A percentile compares a stretch with the other conserved stretches of the same genome.
Evolutionary conservation across 2,888 invertebrate genomes (phyloP).

Genomic region (Abscondita cerata): DNA sequence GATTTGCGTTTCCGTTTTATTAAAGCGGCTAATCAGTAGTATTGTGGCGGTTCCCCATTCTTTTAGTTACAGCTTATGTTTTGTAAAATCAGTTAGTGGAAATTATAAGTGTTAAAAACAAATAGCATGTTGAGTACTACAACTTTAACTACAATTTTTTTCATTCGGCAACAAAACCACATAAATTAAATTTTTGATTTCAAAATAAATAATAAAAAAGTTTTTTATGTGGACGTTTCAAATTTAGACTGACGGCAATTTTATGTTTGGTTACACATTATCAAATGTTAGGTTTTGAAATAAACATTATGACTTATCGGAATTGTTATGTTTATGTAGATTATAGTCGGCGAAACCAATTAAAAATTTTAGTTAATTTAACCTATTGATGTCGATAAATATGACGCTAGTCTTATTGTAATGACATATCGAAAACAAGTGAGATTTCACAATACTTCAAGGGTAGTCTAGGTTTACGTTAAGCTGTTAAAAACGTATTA

Average conservation of each 20-base stretch:
- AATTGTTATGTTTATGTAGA: conserved; percentile 1
- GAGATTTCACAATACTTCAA: neutral
- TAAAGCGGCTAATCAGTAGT: conserved; percentile 3
- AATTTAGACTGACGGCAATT: neutral
- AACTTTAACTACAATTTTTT: too few relatives aligned
- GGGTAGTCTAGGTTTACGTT: neutral
- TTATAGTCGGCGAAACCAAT: neutral
- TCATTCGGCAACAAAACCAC: too few relatives aligned
- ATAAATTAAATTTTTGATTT: too few relatives aligned
- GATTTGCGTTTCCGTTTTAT: conserved; percentile 10
- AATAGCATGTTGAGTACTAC: too few relatives aligned
- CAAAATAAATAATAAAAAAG: conserved; percentile 3
- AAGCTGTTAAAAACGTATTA: neutral
- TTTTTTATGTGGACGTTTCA: neutral
- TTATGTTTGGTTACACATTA: conserved; percentile 6
- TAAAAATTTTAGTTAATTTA: conserved; percentile 1
- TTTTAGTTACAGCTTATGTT: neutral
- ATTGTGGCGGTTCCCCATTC: neutral
- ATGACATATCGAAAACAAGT: neutral
- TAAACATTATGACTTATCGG: conserved; percentile 2
- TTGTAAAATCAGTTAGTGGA: neutral
- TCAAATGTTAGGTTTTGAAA: neutral
- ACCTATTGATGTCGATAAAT: neutral
- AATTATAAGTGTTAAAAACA: too few relatives aligned
- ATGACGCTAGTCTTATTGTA: neutral